Base-by-base conservation (phyloP, 2,113 vertebrate species). In the Pachyramphus minor region DNA sequence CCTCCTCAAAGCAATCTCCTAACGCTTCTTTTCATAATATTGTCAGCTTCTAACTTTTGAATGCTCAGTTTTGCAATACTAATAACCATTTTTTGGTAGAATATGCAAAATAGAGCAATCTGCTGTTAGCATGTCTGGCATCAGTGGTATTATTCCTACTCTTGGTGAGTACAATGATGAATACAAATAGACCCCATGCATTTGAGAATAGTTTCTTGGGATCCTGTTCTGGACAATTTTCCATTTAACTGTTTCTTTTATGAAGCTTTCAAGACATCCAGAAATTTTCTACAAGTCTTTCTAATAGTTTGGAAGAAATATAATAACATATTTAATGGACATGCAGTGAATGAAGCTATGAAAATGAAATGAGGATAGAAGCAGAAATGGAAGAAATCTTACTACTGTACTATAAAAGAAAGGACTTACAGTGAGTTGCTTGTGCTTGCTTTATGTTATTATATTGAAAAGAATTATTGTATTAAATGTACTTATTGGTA, bases 71-170 rank as follows among this genome's bases (percentile, higher is more conserved):
- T 93, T 95, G 63, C 75, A 72, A 72, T 77, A 83, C 47, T 86
- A 84, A 93, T 96, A 78, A 88, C 25, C 39, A 37, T 84, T 95
- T 95, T 95, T 82, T 96, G 35, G 77, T 87, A 64, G 55, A 87
- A 82, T 87, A 89, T 93, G 91, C 77, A 92, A 94, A 97, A 84
- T 2, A 95, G 49, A 82, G 56, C 55, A 87, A 91, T 94, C 91
- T 87, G 69, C 77, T 87, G 52, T 68, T 92, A 62, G 77, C 74
- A 87, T 4, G 17, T 50, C 67, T 87, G 84, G 71, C 78, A 76
- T 50, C 53, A 20, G n/a, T 74, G 63, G 74, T 79, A 66, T 87
- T 91, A 78, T 85, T 85, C 62, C 71, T 85, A 15, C 71, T 68
- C 47, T 82, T 63, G 33, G 14, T 64, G 68, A 89, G 37, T 45